These are phyloP conservation scores for Diploptera punctata DNA, from an alignment of 2,888 invertebrate species.

Conservation along the genomic window DNA sequence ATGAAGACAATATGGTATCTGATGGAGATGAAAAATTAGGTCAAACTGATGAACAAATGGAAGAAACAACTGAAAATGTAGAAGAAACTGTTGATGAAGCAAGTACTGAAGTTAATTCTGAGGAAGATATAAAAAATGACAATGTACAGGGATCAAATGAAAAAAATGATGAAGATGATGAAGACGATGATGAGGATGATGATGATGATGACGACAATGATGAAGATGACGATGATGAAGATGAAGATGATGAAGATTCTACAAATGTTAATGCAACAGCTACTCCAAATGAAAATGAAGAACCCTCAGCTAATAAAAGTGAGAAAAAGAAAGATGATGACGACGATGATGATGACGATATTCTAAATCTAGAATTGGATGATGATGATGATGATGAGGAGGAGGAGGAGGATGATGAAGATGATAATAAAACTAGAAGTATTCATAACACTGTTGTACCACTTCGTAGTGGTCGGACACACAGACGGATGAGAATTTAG, in stretches of 20 bases:
- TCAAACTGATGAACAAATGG: not conserved
- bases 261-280: slow-evolving; percentile 51
- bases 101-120: not conserved
- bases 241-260: slow-evolving; percentile 55
- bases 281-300: slow-evolving; percentile 47
- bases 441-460: not conserved
- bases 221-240: slow-evolving; percentile 59
- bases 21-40: not conserved
- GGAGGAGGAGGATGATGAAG: too few species aligned
- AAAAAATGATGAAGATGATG: slow-evolving; percentile 34
- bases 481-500: slow-evolving; percentile 47
- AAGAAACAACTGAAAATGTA: not conserved
- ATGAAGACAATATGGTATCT: not conserved
- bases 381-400: slow-evolving; percentile 43
- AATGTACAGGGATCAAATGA: slow-evolving; percentile 4
- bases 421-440: not conserved
- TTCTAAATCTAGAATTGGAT: slow-evolving; percentile 30
- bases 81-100: not conserved
- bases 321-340: slow-evolving; percentile 47
- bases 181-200: slow-evolving; percentile 39
- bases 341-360: slow-evolving; percentile 52
- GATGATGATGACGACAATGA: slow-evolving; percentile 48
- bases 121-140: not conserved
- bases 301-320: slow-evolving; percentile 45
- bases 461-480: slow-evolving; percentile 45